Evolutionary conservation across 2,113 vertebrate species (phyloP), one percentile per base, ranked within the genome.

Genomic region (Cyphotilapia sp.): DNA sequence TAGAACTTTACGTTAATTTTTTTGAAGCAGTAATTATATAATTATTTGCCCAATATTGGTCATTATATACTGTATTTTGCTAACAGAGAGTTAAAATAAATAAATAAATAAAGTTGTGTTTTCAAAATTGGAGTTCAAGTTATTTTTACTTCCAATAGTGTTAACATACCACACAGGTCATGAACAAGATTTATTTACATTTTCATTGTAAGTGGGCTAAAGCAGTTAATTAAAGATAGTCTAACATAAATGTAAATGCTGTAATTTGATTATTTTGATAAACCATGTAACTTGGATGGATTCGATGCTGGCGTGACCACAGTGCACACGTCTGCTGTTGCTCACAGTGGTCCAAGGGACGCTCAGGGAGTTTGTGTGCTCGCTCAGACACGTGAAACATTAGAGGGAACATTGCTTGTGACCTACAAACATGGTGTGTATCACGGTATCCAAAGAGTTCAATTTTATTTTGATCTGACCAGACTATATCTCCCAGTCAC

Each of bases 141-240:
- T 3, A 17, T 47, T 17, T 49, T 49, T 19, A 0, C 47, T 49
- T 49, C 16, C 47, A 49, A 8, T 2, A 49, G 2, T 19, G 45
- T 49, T 0, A 17, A 49, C 47, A 49, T 4, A 0, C 47, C 0
- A 0, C 40, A 42, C 7, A 16, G 45, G 47, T 3, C 47, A 17
- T 3, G 2, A 8, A 8, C 16, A 5, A 17, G 47, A 49, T 0
- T 19, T 17, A 8, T 49, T 8, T 0, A 8, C 4, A 19, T 19
- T 49, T 9, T 5, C 47, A 5, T 5, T 49, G 8, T 49, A 0
- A 49, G 47, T 49, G 3, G 8, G 1, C 0, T 49, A 5, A 49
- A 49, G 8, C 17, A 49, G 47, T 19, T 49, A 19, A 49, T 19
- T 49, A 19, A 49, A 49, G 2, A 1, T 19, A 0, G 17, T 19